Percentiles rank a stretch among this genome's conserved stretches.
These are phyloP conservation scores for Petrolisthes cinctipes DNA, from an alignment of 2,888 invertebrate species.

Conservation along the genomic window DNA sequence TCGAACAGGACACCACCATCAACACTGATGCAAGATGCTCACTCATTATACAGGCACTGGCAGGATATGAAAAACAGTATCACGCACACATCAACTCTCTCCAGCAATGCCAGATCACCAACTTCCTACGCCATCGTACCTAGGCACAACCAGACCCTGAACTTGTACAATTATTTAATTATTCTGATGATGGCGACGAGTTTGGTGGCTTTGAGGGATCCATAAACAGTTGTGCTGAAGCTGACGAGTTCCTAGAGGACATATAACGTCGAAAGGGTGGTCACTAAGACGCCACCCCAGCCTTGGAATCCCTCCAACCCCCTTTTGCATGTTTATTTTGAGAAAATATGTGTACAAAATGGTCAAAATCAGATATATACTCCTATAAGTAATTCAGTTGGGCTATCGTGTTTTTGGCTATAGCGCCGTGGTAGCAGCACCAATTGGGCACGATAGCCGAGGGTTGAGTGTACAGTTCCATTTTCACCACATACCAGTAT, in stretches of 20 bases:
- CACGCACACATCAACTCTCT: conserved; percentile 39
- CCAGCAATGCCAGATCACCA: conserved; percentile 32
- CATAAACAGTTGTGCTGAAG: background rate
- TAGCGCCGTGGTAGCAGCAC: too few relatives aligned
- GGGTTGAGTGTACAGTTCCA: too few relatives aligned
- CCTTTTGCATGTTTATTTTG: background rate
- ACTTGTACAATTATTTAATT: too few relatives aligned
- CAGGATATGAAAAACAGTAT: conserved; percentile 31
- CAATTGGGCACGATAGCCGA: too few relatives aligned
- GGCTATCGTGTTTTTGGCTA: too few relatives aligned
- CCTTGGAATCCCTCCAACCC: conserved; percentile 1
- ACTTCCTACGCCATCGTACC: conserved; percentile 23
- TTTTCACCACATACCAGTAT: too few relatives aligned
- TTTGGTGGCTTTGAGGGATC: conserved; percentile 10
- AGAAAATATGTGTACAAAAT: too few relatives aligned
- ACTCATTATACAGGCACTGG: conserved; percentile 24
- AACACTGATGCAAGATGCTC: conserved; percentile 30
- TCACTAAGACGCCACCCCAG: conserved; percentile 5
- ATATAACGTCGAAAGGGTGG: conserved; percentile 3
- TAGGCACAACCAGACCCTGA: conserved; percentile 1
- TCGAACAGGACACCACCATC: conserved; percentile 21
- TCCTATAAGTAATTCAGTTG: too few relatives aligned
- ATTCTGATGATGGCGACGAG: background rate
- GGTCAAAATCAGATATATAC: too few relatives aligned
- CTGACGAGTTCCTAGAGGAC: conserved; percentile 13